Evolutionary conservation across 1,140 invertebrate genomes (phyloP).

Genomic region (Drosophila gunungcola): DNA sequence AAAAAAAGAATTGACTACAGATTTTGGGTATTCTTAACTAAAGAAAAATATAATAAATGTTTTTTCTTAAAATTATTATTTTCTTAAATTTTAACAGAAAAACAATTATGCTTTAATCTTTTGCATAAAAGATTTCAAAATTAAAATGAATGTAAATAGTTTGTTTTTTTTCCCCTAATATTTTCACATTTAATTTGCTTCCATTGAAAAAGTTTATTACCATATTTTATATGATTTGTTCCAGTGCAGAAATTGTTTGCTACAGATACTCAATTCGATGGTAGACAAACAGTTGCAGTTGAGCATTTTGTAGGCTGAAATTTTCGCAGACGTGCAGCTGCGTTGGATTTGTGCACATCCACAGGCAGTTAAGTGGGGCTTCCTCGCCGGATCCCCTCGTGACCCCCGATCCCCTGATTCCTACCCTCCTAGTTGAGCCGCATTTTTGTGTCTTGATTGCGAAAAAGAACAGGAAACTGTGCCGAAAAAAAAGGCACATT

Average conservation of each 20-base stretch:
- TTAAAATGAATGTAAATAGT: no score
- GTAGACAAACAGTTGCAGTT: slow-evolving; percentile 48
- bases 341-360: slow-evolving; percentile 50
- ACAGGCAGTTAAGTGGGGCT: slow-evolving; percentile 57
- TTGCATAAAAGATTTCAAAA: no score
- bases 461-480: slow-evolving; percentile 81
- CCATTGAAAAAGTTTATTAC: no score
- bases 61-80: no score
- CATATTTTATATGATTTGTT: background rate
- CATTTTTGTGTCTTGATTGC: slow-evolving; percentile 71
- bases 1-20: no score
- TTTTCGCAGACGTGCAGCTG: slow-evolving; percentile 48
- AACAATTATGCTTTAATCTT: no score
- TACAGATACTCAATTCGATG: slow-evolving; percentile 45
- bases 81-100: no score
- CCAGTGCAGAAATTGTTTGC: slow-evolving; percentile 28
- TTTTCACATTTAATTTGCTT: no score
- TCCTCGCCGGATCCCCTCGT: slow-evolving; percentile 27
- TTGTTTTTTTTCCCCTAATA: no score
- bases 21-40: no score
- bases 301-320: slow-evolving; percentile 31
- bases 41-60: no score
- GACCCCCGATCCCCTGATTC: slow-evolving; percentile 28
- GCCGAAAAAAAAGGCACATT: slow-evolving; percentile 35
- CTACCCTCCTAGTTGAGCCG: slow-evolving; percentile 65